phyloP scores from a whole-genome alignment of 2,888 invertebrate species.

The Mesorhabditis spiculigera region DNA sequence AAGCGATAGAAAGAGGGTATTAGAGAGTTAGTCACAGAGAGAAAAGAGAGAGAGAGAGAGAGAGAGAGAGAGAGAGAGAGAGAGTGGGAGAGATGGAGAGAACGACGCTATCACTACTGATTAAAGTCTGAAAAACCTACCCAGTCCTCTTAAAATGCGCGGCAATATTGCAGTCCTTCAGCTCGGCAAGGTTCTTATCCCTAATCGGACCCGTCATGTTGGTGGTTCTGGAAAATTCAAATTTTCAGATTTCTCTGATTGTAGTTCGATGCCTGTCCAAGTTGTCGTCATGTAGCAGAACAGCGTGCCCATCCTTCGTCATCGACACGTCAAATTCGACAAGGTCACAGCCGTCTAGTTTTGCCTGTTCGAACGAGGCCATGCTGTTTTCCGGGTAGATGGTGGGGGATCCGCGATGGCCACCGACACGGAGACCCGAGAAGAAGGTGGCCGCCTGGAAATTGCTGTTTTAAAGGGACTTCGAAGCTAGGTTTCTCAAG shows the following conservation, averaged over 20 bases:
- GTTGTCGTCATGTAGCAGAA: slow-evolving; percentile 75
- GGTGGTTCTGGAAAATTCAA: slow-evolving; percentile 33
- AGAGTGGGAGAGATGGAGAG: too few species aligned
- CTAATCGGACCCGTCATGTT: slow-evolving; percentile 46
- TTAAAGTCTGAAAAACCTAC: slow-evolving; percentile 15
- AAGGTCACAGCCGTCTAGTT: slow-evolving; percentile 71
- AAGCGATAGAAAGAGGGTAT: too few species aligned
- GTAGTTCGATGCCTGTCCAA: slow-evolving; percentile 66
- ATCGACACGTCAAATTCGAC: slow-evolving; percentile 76
- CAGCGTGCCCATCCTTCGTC: slow-evolving; percentile 73
- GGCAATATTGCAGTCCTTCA: slow-evolving; percentile 37
- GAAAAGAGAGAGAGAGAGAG: too few species aligned
- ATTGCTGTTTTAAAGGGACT: too few species aligned
- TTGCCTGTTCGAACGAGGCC: slow-evolving; percentile 66
- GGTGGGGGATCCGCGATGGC: slow-evolving; percentile 53
- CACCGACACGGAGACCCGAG: slow-evolving; percentile 49
- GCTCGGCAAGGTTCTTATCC: slow-evolving; percentile 35
- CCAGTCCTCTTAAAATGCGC: slow-evolving; percentile 25
- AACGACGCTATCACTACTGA: too few species aligned
- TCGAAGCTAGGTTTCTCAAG: too few species aligned
- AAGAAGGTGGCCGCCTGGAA: slow-evolving; percentile 49
- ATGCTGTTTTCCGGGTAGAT: slow-evolving; percentile 54
- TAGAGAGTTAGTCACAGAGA: too few species aligned
- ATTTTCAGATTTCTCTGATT: background rate
- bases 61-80: too few species aligned